Percentiles rank a stretch among this genome's conserved stretches.
These are phyloP conservation scores for Psittacula echo DNA, from an alignment of 2,797 vertebrate genomes.

Conservation along the genomic window DNA sequence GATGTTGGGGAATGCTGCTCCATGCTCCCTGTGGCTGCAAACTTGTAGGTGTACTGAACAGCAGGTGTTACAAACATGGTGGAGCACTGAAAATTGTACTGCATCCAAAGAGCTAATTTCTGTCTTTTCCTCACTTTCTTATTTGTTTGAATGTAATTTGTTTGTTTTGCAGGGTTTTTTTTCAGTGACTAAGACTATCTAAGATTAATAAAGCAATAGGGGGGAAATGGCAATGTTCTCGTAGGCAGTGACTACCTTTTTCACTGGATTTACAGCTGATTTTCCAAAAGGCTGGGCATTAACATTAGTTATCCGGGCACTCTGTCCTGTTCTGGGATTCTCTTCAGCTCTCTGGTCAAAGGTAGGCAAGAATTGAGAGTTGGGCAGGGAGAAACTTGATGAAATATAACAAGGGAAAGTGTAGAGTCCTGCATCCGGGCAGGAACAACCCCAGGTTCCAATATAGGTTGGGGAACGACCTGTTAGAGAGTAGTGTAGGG, in stretches of 20 bases:
- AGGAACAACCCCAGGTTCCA: no score
- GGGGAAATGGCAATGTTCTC: slow-evolving; percentile 84
- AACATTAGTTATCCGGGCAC: slow-evolving; percentile 86
- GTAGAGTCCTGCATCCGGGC: no score
- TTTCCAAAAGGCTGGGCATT: slow-evolving; percentile 88
- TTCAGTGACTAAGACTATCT: slow-evolving; percentile 80
- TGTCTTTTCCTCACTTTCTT: neutral
- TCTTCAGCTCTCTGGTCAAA: slow-evolving; percentile 83
- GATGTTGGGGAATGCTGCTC: neutral
- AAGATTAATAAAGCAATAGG: slow-evolving; percentile 90
- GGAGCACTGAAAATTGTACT: neutral
- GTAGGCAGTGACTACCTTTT: slow-evolving; percentile 81
- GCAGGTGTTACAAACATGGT: neutral
- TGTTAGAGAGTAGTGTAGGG: no score
- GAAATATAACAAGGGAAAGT: no score
- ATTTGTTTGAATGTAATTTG: neutral
- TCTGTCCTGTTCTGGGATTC: slow-evolving; percentile 82
- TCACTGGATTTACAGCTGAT: slow-evolving; percentile 80
- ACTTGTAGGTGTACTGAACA: neutral
- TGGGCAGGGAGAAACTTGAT: neutral
- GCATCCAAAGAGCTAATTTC: neutral
- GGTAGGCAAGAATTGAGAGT: slow-evolving; percentile 63
- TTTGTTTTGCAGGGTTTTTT: neutral
- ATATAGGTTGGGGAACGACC: no score
- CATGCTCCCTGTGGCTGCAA: neutral